Percentiles rank a stretch among this genome's conserved stretches.
Evolutionary conservation across 2,888 invertebrate species (phyloP).

Genomic region (Eupithecia vulgata): DNA sequence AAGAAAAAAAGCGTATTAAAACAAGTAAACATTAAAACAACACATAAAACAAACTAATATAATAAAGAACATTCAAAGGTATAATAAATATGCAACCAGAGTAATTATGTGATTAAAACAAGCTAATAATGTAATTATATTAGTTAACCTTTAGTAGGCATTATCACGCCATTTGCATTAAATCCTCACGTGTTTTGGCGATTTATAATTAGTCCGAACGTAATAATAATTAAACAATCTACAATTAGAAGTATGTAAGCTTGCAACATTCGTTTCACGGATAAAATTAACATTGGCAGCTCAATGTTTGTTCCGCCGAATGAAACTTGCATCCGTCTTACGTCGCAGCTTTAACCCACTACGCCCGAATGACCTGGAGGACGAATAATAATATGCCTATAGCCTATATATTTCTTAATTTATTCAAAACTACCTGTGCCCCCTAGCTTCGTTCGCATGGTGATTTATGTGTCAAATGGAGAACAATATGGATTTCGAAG

Average conservation of each 20-base stretch:
- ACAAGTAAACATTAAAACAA: neutral
- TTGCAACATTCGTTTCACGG: neutral
- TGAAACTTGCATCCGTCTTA: neutral
- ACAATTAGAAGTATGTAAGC: slow-evolving; percentile 14
- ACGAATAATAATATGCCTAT: neutral
- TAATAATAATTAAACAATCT: slow-evolving; percentile 23
- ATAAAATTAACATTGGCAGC: neutral
- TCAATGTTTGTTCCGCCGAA: neutral
- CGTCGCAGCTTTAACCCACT: neutral
- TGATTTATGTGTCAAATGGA: too few relatives aligned
- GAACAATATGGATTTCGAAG: too few relatives aligned
- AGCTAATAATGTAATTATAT: neutral
- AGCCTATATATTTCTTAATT: neutral
- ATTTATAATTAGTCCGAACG: slow-evolving; percentile 1
- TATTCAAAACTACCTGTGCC: too few relatives aligned
- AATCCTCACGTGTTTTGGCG: neutral
- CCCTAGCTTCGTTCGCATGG: too few relatives aligned
- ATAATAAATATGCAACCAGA: neutral
- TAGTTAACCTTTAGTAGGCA: neutral
- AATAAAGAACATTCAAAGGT: neutral
- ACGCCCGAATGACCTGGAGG: too few relatives aligned
- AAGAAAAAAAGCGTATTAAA: too few relatives aligned
- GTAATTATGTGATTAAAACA: neutral
- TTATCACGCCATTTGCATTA: slow-evolving; percentile 23
- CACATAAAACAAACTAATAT: neutral